These are phyloP conservation scores for Labeo calbasu DNA, from an alignment of 2,797 vertebrate species.

Conservation along the genomic window DNA sequence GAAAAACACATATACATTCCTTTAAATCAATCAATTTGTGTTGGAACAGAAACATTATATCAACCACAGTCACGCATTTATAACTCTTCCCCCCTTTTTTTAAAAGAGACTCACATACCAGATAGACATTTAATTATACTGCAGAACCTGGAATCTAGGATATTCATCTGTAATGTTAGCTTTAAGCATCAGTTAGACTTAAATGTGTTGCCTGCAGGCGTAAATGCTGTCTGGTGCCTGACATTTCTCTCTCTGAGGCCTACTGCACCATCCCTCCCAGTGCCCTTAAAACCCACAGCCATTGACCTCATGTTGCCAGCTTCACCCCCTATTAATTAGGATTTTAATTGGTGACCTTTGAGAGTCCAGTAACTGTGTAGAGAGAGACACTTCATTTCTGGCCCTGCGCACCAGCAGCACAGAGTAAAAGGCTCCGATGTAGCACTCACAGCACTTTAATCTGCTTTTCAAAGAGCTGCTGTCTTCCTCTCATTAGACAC, in stretches of 20 bases:
- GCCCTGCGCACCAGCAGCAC: constrained; percentile 7
- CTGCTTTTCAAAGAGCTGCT: constrained; percentile 34
- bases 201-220: constrained; percentile 15
- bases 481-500: constrained; percentile 32
- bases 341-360: constrained; percentile 84
- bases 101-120: constrained; percentile 9
- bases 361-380: constrained; percentile 66
- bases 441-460: constrained; percentile 41
- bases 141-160: constrained; percentile 6
- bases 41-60: constrained; percentile 7
- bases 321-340: constrained; percentile 79
- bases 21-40: background rate
- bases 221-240: constrained; percentile 25
- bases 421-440: constrained; percentile 11
- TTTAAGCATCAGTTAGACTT: constrained; percentile 4
- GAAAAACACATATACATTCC: background rate
- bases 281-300: constrained; percentile 65
- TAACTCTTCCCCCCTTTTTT: background rate
- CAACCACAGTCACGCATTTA: background rate
- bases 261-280: constrained; percentile 11
- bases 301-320: constrained; percentile 75
- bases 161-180: background rate
- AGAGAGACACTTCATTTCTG: constrained; percentile 18
- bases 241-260: constrained; percentile 59
- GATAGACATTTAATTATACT: background rate